Evolutionary conservation across 1,140 invertebrate species (phyloP), one percentile per base, ranked within the genome.

Genomic region (Macrobrachium nipponense): DNA sequence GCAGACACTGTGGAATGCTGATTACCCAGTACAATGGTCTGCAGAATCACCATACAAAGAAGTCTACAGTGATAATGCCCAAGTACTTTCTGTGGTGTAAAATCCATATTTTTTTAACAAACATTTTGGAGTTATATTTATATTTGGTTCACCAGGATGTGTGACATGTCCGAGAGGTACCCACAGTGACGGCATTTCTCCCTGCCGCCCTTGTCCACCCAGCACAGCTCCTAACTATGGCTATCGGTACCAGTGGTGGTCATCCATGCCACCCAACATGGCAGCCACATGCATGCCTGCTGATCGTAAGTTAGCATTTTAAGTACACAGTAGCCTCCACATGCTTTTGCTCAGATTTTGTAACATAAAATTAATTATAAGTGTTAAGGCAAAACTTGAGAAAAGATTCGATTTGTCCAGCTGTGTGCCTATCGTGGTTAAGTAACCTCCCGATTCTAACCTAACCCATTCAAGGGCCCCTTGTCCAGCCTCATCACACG

Each of bases 141-240:
- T 27, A 20, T 5, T 61, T 5, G 59, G 17, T 44, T 89, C 89
- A 15, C 82, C 89, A 88, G 87, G 91, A 75, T 90, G 83, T 88
- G 77, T 89, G 51, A 90, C 89, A 73, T 89, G 84, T 80, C 80
- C 81, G 14, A 43, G 44, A 11, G 44, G 87, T 87, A 61, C 88
- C 83, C 86, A 90, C 90, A 87, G 92, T 90, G 91, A 90, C 87
- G 91, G 90, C 14, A 68, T 89, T n/a, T 80, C 85, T 87, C 89
- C 89, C 10, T 94, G 94, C 90, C 75, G 90, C 73, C 76, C 88
- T 3, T 94, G 94, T 90, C 92, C 93, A 4, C 90, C 90, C 3
- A 91, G 91, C 12, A 94, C 93, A 3, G 91, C 92, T 4, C 93
- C 94, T 8, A 91, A 92, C 59, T 93, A 92, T 82, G 92, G 92